Evolutionary conservation across 2,888 invertebrate genomes (phyloP).

Genomic region (Lasioglossum morio): DNA sequence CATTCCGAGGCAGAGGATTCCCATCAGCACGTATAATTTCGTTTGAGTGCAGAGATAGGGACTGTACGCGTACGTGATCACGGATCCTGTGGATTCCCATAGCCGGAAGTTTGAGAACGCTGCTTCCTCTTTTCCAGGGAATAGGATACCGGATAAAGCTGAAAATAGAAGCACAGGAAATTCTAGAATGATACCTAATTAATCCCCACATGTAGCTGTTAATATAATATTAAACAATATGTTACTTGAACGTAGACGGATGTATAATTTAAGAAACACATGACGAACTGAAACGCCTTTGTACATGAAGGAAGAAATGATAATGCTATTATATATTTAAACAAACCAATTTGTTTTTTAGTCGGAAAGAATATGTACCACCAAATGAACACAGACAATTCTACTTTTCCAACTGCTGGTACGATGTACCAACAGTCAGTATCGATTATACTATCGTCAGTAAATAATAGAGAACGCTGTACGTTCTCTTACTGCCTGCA

Average conservation of each 20-base stretch:
- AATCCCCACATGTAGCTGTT: not conserved
- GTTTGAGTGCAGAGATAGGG: constrained; percentile 91
- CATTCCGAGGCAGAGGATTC: constrained; percentile 90
- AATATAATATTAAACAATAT: not conserved
- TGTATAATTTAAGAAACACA: not conserved
- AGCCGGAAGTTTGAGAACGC: constrained; percentile 96
- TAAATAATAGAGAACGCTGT: too few species aligned
- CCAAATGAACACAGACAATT: not conserved
- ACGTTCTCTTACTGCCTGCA: not conserved
- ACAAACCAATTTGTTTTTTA: not conserved
- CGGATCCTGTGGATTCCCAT: constrained; percentile 96
- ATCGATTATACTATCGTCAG: too few species aligned
- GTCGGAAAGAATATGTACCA: not conserved
- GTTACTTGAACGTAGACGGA: not conserved
- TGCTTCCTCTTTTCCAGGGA: constrained; percentile 94
- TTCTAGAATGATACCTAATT: not conserved
- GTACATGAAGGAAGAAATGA: not conserved
- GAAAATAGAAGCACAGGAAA: constrained; percentile 57
- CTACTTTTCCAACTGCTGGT: not conserved
- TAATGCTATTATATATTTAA: not conserved
- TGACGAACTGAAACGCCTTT: not conserved
- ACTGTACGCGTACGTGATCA: constrained; percentile 92
- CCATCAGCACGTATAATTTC: constrained; percentile 90
- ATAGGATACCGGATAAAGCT: constrained; percentile 94
- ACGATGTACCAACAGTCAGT: not conserved